Evolutionary conservation across 1,140 invertebrate genomes (phyloP).

Genomic region (Drosophila pruinosa): DNA sequence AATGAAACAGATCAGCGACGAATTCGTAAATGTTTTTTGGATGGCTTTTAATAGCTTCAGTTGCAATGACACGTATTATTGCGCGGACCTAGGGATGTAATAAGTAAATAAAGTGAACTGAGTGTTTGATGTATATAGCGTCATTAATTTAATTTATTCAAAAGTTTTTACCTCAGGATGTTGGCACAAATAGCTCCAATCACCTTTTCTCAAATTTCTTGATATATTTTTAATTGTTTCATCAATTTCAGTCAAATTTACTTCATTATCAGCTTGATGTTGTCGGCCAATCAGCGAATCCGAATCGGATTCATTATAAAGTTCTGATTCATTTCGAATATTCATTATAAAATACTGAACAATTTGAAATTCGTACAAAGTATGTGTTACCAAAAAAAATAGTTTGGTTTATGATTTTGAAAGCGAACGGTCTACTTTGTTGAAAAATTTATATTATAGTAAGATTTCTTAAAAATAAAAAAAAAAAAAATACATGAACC

Average conservation of each 20-base stretch:
- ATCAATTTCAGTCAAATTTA: conserved; percentile 31
- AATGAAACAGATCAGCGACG: conserved; percentile 25
- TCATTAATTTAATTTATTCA: background rate
- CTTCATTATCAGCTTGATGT: background rate
- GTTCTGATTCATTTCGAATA: background rate
- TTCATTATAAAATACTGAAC: conserved; percentile 9
- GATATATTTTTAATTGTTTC: conserved; percentile 41
- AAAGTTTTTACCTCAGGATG: conserved; percentile 41
- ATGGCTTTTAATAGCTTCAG: conserved; percentile 23
- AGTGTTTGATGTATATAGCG: too few relatives aligned
- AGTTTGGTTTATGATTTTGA: background rate
- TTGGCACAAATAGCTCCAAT: conserved; percentile 43
- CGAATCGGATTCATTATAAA: background rate
- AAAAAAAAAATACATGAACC: conserved; percentile 36
- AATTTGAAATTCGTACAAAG: background rate
- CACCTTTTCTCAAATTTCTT: conserved; percentile 32
- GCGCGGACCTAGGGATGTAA: conserved; percentile 30
- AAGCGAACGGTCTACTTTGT: background rate
- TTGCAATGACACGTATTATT: conserved; percentile 51
- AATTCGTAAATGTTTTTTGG: conserved; percentile 34
- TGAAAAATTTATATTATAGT: background rate
- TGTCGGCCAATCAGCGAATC: background rate
- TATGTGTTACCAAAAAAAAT: background rate
- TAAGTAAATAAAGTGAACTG: background rate
- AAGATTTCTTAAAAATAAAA: background rate